phyloP scores from a whole-genome alignment of 2,113 vertebrate genomes.

The Grallaria varia region DNA sequence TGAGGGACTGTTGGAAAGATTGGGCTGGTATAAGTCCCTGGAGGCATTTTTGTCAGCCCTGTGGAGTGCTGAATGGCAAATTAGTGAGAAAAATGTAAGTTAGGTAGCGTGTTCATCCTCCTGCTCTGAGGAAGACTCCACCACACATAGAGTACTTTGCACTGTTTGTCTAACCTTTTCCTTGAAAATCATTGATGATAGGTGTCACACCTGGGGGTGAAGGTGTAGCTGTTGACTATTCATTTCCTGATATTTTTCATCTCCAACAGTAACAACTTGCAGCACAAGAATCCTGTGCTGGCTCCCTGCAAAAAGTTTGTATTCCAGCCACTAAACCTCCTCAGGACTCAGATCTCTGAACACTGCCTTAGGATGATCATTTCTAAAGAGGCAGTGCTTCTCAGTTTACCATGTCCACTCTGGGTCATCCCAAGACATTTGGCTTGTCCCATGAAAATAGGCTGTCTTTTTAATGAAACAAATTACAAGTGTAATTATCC shows the following conservation, averaged over 20 bases:
- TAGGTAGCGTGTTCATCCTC: not conserved
- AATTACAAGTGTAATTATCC: constrained; percentile 24
- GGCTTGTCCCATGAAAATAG: not conserved
- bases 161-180: not conserved
- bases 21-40: not conserved
- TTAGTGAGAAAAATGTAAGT: not conserved
- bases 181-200: not conserved
- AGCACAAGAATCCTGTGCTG: not conserved
- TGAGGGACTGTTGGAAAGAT: not conserved
- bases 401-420: not conserved
- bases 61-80: not conserved
- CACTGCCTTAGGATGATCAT: not conserved
- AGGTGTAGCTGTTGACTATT: not conserved
- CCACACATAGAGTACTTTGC: not conserved
- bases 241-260: not conserved
- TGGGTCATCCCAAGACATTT: not conserved
- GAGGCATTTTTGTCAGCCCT: not conserved
- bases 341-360: not conserved
- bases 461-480: not conserved
- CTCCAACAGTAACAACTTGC: not conserved
- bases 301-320: not conserved
- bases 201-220: not conserved
- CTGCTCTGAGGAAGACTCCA: not conserved
- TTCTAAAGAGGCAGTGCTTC: not conserved
- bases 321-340: not conserved